These are phyloP conservation scores for Melanerpes aurifrons DNA, from an alignment of 2,113 vertebrate genomes.

Conservation along the genomic window DNA sequence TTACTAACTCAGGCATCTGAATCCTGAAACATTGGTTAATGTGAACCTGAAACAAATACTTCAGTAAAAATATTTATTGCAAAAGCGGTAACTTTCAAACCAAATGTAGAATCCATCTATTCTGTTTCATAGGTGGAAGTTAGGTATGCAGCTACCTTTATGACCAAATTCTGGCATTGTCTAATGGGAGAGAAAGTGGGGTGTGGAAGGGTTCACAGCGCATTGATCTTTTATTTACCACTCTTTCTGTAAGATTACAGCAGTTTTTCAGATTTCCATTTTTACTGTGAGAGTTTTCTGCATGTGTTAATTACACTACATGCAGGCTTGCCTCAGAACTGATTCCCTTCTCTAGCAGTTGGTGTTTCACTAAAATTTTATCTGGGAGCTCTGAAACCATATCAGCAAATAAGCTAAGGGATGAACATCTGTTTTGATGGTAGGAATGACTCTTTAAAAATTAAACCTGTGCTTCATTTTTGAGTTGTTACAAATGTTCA, in stretches of 20 bases:
- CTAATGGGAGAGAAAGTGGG: not conserved
- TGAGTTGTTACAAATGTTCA: not conserved
- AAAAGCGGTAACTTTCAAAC: not conserved
- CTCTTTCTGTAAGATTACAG: not conserved
- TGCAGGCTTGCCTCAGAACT: not conserved
- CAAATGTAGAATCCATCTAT: not conserved
- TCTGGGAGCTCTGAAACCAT: not conserved
- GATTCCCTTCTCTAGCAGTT: not conserved
- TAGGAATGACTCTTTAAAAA: not conserved
- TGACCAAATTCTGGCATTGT: not conserved
- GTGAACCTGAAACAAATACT: not conserved
- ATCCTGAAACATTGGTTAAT: not conserved
- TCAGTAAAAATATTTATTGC: not conserved
- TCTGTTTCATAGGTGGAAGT: not conserved
- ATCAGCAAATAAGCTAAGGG: not conserved
- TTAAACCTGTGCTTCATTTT: not conserved
- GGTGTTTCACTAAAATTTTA: not conserved
- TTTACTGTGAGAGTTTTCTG: not conserved
- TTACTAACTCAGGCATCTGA: not conserved
- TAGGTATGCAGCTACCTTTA: not conserved
- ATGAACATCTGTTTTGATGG: not conserved
- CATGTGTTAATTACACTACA: not conserved
- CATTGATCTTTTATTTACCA: not conserved
- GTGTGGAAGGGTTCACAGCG: not conserved
- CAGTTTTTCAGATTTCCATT: not conserved